Conservation (phyloP, 2,113 vertebrate species). For the Argyrosomus japonicus region DNA sequence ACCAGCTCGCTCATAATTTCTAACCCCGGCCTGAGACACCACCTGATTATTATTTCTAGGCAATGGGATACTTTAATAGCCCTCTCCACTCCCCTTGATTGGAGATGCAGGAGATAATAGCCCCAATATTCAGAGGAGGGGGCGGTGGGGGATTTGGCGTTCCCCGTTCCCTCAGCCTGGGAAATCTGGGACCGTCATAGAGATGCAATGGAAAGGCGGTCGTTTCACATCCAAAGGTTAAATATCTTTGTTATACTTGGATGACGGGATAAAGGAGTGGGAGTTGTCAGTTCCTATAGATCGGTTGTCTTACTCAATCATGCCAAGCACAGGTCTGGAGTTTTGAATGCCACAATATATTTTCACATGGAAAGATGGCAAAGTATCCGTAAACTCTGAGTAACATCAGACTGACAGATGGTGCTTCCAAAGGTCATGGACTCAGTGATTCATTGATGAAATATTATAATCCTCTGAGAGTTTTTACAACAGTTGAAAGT, state of each 20-base stretch:
- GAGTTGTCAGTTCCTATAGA: slow-evolving; percentile 43
- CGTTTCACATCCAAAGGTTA: slow-evolving; percentile 52
- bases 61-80: slow-evolving; percentile 85
- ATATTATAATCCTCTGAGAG: slow-evolving; percentile 51
- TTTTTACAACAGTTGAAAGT: slow-evolving; percentile 41
- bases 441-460: slow-evolving; percentile 42
- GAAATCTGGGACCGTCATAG: slow-evolving; percentile 63
- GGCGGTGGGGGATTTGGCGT: slow-evolving; percentile 34
- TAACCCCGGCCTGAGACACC: slow-evolving; percentile 69
- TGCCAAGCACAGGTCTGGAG: slow-evolving; percentile 48
- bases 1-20: slow-evolving; percentile 69
- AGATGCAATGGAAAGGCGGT: slow-evolving; percentile 55
- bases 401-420: slow-evolving; percentile 53
- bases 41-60: slow-evolving; percentile 84
- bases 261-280: slow-evolving; percentile 49
- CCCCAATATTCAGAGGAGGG: slow-evolving; percentile 73
- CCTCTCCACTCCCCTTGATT: slow-evolving; percentile 79
- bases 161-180: slow-evolving; percentile 61
- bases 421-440: slow-evolving; percentile 43
- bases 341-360: slow-evolving; percentile 48
- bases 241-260: slow-evolving; percentile 72
- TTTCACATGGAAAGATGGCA: slow-evolving; percentile 53
- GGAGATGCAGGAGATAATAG: slow-evolving; percentile 82
- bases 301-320: slow-evolving; percentile 49
- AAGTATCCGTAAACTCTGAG: slow-evolving; percentile 36